Evolutionary conservation across 2,888 invertebrate species (phyloP).

Genomic region (Acanthacorydalis orientalis): DNA sequence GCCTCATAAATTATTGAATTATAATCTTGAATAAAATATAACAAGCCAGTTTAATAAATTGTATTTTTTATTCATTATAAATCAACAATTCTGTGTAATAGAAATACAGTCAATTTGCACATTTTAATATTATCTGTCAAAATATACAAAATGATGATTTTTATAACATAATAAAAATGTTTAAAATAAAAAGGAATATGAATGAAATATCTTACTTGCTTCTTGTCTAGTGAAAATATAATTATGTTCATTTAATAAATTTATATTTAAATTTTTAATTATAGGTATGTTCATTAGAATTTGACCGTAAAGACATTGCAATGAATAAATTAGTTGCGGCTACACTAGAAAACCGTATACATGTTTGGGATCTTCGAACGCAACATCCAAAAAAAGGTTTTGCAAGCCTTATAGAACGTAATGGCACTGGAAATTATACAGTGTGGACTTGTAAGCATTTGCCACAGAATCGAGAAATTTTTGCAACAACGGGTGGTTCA

Average conservation of each 20-base stretch:
- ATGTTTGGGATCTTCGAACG: conserved; percentile 76
- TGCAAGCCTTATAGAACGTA: conserved; percentile 38
- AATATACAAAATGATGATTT: too few species aligned
- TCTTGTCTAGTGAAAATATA: too few species aligned
- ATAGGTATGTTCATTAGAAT: conserved; percentile 67
- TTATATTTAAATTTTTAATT: conserved; percentile 10
- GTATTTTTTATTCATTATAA: too few species aligned
- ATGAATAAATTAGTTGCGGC: conserved; percentile 92
- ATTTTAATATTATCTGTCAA: too few species aligned
- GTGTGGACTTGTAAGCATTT: conserved; percentile 79
- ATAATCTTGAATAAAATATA: too few species aligned
- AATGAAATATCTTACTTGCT: not conserved
- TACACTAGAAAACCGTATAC: conserved; percentile 79
- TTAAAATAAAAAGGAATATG: not conserved
- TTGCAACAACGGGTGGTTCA: conserved; percentile 76
- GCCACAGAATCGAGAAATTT: conserved; percentile 88
- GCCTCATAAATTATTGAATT: too few species aligned
- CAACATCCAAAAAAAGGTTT: conserved; percentile 79
- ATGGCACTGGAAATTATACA: conserved; percentile 44
- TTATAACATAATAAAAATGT: too few species aligned
- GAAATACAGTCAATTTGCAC: too few species aligned
- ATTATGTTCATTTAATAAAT: not conserved
- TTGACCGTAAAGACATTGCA: conserved; percentile 81
- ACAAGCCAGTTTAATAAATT: too few species aligned
- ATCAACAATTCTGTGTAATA: too few species aligned